Conservation (phyloP, 2,113 vertebrate genomes). For the Clarias macrocephalus region DNA sequence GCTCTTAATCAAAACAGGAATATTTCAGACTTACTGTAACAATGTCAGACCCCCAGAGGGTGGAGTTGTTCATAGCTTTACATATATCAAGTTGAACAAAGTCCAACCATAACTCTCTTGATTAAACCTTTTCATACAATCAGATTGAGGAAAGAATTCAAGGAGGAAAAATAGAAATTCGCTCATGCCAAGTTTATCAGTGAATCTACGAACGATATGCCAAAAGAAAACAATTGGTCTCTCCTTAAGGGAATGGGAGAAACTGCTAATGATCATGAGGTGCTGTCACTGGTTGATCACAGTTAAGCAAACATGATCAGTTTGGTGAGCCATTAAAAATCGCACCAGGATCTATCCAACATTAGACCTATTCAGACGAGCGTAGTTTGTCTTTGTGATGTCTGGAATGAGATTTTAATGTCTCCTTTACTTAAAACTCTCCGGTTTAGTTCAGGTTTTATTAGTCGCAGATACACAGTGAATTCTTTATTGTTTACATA, state of each 20-base stretch:
- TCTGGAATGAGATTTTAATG: not conserved
- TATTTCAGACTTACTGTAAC: not conserved
- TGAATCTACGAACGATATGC: not conserved
- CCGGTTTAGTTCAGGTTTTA: not conserved
- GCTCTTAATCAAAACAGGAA: not conserved
- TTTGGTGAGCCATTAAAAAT: not conserved
- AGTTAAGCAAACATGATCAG: not conserved
- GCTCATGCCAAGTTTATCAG: not conserved
- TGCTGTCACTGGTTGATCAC: not conserved
- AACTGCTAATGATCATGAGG: not conserved
- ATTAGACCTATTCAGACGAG: not conserved
- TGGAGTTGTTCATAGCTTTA: not conserved
- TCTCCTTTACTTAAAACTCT: not conserved
- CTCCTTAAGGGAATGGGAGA: not conserved
- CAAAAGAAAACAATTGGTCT: not conserved
- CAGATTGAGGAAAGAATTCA: not conserved
- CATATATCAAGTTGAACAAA: not conserved
- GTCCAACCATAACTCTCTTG: not conserved
- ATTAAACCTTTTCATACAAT: not conserved
- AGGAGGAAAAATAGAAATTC: not conserved
- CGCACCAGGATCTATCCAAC: not conserved
- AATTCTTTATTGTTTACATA: no score
- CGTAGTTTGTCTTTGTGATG: not conserved
- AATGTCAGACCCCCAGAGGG: not conserved
- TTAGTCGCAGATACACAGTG: no score